Percentiles rank a stretch among this genome's conserved stretches.
These are phyloP conservation scores for Calyptommatus sinebrachiatus DNA, from an alignment of 2,113 vertebrate genomes.

Conservation along the genomic window DNA sequence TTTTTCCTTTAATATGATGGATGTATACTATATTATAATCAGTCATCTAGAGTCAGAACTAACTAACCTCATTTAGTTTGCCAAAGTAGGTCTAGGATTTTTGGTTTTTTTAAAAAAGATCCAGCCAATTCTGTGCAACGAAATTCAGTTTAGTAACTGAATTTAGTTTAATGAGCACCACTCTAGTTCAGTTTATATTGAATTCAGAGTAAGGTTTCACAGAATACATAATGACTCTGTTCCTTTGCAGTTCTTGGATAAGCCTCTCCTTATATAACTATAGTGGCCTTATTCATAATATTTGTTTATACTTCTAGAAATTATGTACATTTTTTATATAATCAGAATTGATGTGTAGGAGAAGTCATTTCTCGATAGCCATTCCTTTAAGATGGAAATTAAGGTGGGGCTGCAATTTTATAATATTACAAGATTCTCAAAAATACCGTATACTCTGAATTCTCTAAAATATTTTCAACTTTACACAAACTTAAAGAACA, in stretches of 20 bases:
- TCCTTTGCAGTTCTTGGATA: neutral
- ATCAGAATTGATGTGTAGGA: neutral
- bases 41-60: constrained; percentile 30
- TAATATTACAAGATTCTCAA: neutral
- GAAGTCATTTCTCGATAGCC: neutral
- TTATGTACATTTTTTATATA: neutral
- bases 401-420: neutral
- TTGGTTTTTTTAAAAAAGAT: constrained; percentile 57
- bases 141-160: neutral
- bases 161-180: constrained; percentile 51
- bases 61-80: constrained; percentile 31
- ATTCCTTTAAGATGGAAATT: neutral
- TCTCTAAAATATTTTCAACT: no score
- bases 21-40: constrained; percentile 42
- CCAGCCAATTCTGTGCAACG: constrained; percentile 66
- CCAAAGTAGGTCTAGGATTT: constrained; percentile 50
- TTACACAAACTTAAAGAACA: neutral
- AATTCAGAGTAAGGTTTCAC: constrained; percentile 56
- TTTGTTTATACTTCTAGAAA: neutral
- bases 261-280: neutral
- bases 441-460: no score
- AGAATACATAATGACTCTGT: constrained; percentile 42
- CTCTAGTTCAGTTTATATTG: constrained; percentile 63
- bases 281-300: neutral
- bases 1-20: constrained; percentile 40